Conservation (phyloP, 64 coral and sea anemone genomes). For the Dendrophyllia cribrosa region DNA sequence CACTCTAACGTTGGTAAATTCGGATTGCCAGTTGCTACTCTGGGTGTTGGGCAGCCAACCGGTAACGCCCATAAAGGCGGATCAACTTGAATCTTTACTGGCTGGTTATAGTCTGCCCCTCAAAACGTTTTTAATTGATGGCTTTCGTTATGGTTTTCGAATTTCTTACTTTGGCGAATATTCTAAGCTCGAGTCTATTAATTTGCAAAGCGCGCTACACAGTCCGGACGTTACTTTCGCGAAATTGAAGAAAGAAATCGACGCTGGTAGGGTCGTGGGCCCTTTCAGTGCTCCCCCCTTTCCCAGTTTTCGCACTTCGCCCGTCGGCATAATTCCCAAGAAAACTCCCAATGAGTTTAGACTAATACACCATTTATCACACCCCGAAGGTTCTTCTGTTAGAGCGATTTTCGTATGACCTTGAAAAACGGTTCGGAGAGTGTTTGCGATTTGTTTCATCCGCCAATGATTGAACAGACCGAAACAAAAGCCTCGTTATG, state of each 20-base stretch:
- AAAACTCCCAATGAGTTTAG: slow-evolving; percentile 27
- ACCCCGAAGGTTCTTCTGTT: neutral
- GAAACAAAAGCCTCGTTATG: too few species aligned
- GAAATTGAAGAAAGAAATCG: slow-evolving; percentile 21
- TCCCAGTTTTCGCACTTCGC: slow-evolving; percentile 35
- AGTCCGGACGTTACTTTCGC: neutral
- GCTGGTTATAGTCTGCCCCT: neutral
- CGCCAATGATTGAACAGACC: too few species aligned
- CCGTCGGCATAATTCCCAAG: slow-evolving; percentile 57
- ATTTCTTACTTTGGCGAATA: neutral
- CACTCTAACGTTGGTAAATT: too few species aligned
- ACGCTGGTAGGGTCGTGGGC: slow-evolving; percentile 1
- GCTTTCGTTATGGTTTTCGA: slow-evolving; percentile 20
- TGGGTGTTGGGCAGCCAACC: neutral
- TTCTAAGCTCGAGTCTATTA: neutral
- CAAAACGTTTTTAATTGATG: neutral
- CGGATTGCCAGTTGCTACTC: neutral
- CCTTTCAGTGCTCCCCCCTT: slow-evolving; percentile 40
- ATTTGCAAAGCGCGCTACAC: neutral
- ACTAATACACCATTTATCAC: slow-evolving; percentile 27
- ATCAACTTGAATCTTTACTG: neutral
- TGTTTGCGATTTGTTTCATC: too few species aligned
- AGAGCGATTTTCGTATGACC: too few species aligned
- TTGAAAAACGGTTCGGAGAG: too few species aligned
- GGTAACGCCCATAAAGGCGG: slow-evolving; percentile 9